Conservation (phyloP, 1,140 invertebrate genomes). For the Potamilus streckersoni region DNA sequence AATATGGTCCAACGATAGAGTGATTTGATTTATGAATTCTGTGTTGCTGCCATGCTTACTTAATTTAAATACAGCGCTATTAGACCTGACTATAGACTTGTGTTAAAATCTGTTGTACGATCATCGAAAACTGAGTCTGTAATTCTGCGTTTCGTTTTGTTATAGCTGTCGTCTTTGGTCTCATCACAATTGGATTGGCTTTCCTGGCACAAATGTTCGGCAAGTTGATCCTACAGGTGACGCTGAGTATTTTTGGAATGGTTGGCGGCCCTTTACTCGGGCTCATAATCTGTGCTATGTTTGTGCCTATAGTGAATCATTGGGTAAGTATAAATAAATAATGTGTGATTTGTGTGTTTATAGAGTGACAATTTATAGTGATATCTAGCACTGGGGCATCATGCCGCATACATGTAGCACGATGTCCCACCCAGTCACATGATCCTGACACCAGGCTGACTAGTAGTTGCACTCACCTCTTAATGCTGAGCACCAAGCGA, state of each 20-base stretch:
- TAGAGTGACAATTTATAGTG: no score
- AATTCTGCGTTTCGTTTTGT: neutral
- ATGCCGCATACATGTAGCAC: no score
- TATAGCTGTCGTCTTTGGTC: conserved; percentile 48
- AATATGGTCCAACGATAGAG: no score
- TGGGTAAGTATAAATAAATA: conserved; percentile 44
- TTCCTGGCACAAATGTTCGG: conserved; percentile 50
- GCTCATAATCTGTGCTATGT: conserved; percentile 52
- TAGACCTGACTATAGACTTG: no score
- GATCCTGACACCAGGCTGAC: neutral
- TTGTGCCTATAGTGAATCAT: conserved; percentile 60
- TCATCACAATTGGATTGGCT: conserved; percentile 52
- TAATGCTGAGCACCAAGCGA: neutral
- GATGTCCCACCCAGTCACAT: neutral
- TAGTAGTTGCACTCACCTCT: no score
- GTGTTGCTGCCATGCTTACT: no score
- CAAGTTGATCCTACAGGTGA: conserved; percentile 55
- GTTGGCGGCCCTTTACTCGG: conserved; percentile 58
- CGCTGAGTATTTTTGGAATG: conserved; percentile 61
- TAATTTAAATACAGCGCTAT: no score
- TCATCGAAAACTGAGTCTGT: no score
- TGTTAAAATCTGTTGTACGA: no score
- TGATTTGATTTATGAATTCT: no score
- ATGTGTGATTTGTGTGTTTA: no score
- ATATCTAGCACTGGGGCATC: neutral